Evolutionary conservation across 2,888 invertebrate species (phyloP), one percentile per base, ranked within the genome.

Genomic region (Volucella inanis): DNA sequence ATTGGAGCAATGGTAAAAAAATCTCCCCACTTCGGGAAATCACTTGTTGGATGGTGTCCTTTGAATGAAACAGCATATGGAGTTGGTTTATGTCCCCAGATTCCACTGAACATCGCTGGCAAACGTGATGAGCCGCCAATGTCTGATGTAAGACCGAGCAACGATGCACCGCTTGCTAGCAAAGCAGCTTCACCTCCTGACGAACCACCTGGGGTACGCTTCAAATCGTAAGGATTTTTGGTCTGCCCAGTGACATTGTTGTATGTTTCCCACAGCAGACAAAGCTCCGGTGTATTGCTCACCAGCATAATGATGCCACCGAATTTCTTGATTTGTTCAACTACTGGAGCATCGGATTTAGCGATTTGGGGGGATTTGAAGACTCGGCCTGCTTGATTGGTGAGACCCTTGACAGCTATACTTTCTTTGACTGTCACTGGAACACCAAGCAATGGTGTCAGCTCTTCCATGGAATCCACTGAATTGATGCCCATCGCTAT

Each of bases 51-150:
- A 80, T 94, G 93, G 88, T 96, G 96, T 0, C 96, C 96, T 88
- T 93, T 93, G 77, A 93, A 92, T 0, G 95, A 94, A 3, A 96
- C 92, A 4, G 94, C 93, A 87, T 94, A 94, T 1, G 95, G 95
- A 54, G 96, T 95, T 0, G 98, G 96, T 90, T 98, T 98, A 90
- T 98, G 98, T n/a, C 98, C 98, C 93, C 96, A 98, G 72, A 98
- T 94, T 22, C 98, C 98, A 89, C 96, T 97, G 91, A 97, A 98
- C 94, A 96, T 96, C 1, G 97, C 95, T 0, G 98, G 98, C 89
- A 98, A 93, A 62, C 98, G 94, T 12, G 97, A 95, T 3, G 97
- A 98, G 0, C 98, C 98, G 0, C 96, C 97, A 67, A 98, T 96
- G 90, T 98, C 98, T 0, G 97, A 97, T 0, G 96, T 97, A 12